Percentiles rank a stretch among this genome's conserved stretches.
Conservation (phyloP, 2,797 vertebrate species). For the Cryptoblepharus egeriae region DNA sequence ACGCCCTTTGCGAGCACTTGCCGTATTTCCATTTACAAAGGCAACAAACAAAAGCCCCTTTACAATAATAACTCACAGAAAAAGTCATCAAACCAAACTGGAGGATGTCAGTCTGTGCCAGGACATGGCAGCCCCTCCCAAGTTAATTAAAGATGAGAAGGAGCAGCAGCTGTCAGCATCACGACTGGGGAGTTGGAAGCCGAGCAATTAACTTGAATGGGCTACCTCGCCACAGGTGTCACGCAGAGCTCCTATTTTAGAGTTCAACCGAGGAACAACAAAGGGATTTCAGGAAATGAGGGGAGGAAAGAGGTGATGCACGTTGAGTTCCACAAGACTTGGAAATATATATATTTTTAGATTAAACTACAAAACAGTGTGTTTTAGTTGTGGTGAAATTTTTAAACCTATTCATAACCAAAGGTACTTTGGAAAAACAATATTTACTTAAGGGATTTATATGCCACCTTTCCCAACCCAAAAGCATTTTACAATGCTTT, state of each 20-base stretch:
- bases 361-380: not conserved
- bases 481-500: no score
- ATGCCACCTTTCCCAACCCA: no score
- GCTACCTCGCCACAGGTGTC: slow-evolving; percentile 9
- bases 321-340: no score
- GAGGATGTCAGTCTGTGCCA: not conserved
- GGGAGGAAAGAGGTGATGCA: no score
- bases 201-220: slow-evolving; percentile 14
- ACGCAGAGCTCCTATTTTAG: not conserved
- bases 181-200: not conserved
- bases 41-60: not conserved
- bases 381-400: not conserved
- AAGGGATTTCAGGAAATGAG: not conserved
- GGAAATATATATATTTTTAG: no score
- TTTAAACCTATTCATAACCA: not conserved
- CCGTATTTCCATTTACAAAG: not conserved
- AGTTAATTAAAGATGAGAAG: not conserved
- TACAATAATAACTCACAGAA: not conserved
- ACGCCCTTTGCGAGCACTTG: not conserved
- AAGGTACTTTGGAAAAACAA: no score
- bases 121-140: slow-evolving; percentile 29
- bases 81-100: not conserved
- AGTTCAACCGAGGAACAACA: not conserved
- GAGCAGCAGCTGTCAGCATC: not conserved
- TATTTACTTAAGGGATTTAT: no score